Base-by-base conservation (phyloP, 2,888 invertebrate species). In the Platycheirus albimanus region DNA sequence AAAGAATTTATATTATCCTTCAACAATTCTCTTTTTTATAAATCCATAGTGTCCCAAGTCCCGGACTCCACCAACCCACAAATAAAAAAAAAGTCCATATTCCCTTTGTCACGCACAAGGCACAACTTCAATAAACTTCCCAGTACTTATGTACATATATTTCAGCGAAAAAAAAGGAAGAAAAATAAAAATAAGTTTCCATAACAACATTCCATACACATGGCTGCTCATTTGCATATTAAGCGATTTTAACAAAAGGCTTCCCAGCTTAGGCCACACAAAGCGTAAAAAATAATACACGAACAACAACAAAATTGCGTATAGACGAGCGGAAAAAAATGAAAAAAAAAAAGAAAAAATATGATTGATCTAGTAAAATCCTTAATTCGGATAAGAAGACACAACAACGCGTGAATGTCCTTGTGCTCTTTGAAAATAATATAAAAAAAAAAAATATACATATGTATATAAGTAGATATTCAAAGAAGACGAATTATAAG, bases 201-300 rank as follows among this genome's bases (percentile, higher is more conserved):
- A 67, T 83, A 67, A 38, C 72, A 83, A 83, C 83, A 45, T 36
- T 72, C 45, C 38, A 36, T 74, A 24, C 83, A 77, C 77, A 78
- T 77, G 77, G 64, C 24, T 83, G 83, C 83, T 77, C 83, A 77
- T 83, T 83, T 83, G 83, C 77, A 83, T 78, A 83, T 72, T 71
- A 74, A 83, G 72, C 83, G 77, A 70, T 83, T 77, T 51, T 28
- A 52, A 75, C 64, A 80, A 80, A 80, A 58, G 47, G 45, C 47
- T 58, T 80, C 54, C 61, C 75, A 74, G 72, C 69, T 74, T 74
- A 79, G 74, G 67, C 61, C 63, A 17, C 74, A 69, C 67, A 56
- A 70, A 75, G 54, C 38, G 28, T 38, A 38, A 52, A 24, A 54
- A 33, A 38, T 13, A n/a, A 30, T 45, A 63, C n/a, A 47, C 8